Evolutionary conservation across 2,888 invertebrate species (phyloP).

Genomic region (Cantharis rufa): DNA sequence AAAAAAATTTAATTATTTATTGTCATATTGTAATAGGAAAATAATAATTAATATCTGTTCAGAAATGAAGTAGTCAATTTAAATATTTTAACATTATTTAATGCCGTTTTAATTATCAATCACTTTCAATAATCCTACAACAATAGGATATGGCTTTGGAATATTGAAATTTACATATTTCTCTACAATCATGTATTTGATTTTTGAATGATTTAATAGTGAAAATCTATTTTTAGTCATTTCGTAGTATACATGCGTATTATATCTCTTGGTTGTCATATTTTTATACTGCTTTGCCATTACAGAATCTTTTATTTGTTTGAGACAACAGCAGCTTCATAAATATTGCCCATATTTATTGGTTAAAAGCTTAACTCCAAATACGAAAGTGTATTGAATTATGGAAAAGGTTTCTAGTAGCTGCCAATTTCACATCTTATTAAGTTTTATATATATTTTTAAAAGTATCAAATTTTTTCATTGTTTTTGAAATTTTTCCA

Average conservation of each 20-base stretch:
- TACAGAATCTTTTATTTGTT: neutral
- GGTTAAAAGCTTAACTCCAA: neutral
- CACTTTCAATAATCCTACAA: neutral
- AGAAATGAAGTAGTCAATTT: neutral
- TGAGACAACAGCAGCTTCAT: neutral
- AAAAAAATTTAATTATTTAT: neutral
- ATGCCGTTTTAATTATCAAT: neutral
- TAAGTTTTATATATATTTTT: slow-evolving; percentile 10
- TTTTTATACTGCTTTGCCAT: neutral
- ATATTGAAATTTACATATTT: neutral
- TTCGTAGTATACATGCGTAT: too few relatives aligned
- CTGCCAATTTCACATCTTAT: slow-evolving; percentile 23
- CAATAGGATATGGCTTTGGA: neutral
- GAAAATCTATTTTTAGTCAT: too few relatives aligned
- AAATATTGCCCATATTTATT: neutral
- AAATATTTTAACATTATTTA: neutral
- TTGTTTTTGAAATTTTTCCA: neutral
- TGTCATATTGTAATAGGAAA: neutral
- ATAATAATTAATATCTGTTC: neutral
- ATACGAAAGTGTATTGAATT: neutral
- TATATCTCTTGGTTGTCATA: neutral
- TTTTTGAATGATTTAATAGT: neutral
- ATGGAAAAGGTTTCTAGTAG: slow-evolving; percentile 2
- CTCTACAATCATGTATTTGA: neutral
- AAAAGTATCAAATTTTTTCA: neutral